These are phyloP conservation scores for Oryzias celebensis DNA, from an alignment of 2,113 vertebrate genomes.

Conservation along the genomic window DNA sequence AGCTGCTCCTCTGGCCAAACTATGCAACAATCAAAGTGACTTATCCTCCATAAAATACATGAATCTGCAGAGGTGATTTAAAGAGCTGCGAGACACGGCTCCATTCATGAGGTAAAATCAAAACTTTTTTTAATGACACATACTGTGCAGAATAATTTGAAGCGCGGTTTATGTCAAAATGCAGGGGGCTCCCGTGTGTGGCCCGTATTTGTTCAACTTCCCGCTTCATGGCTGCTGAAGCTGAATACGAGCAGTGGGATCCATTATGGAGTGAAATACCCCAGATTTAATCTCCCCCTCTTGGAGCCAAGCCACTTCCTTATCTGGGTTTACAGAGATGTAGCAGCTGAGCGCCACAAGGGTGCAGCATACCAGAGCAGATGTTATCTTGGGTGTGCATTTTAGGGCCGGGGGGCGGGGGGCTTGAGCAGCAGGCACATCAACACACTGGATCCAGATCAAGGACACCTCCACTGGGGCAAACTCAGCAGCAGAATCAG, in stretches of 20 bases:
- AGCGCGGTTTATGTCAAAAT: slow-evolving; percentile 6
- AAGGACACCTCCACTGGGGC: slow-evolving; percentile 48
- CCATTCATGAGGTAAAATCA: too few relatives aligned
- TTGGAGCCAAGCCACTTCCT: slow-evolving; percentile 46
- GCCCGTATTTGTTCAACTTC: slow-evolving; percentile 5
- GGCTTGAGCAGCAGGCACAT: slow-evolving; percentile 6
- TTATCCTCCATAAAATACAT: too few relatives aligned
- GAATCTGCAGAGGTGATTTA: too few relatives aligned
- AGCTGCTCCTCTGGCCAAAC: too few relatives aligned
- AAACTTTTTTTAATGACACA: too few relatives aligned
- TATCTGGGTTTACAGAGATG: slow-evolving; percentile 62
- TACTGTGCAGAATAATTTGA: too few relatives aligned
- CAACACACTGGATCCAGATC: slow-evolving; percentile 53
- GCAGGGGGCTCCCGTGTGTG: slow-evolving; percentile 3
- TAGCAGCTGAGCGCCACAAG: slow-evolving; percentile 70
- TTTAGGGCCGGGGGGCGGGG: slow-evolving; percentile 21
- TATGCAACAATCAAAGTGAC: too few relatives aligned
- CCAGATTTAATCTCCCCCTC: slow-evolving; percentile 59
- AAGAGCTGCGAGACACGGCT: too few relatives aligned
- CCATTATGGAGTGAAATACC: slow-evolving; percentile 58
- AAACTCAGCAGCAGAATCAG: slow-evolving; percentile 40
- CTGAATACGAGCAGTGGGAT: slow-evolving; percentile 34
- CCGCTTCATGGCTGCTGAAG: slow-evolving; percentile 20
- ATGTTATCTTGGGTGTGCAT: slow-evolving; percentile 65
- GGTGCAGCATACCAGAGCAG: slow-evolving; percentile 74